These are phyloP conservation scores for Crocodylus rhombifer DNA, from an alignment of 2,797 vertebrate species.

Conservation along the genomic window DNA sequence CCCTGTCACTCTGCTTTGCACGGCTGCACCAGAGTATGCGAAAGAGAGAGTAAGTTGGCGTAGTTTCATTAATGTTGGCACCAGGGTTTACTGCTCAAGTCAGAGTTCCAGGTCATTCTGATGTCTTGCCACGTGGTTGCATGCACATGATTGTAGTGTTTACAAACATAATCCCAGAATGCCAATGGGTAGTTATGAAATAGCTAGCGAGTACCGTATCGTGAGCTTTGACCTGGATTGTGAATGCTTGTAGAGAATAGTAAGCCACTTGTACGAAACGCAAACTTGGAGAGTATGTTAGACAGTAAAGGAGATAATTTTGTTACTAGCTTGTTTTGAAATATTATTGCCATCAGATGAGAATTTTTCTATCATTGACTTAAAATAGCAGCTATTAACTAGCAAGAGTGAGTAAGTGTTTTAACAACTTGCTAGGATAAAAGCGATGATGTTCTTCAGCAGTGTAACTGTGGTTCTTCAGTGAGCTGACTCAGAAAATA, in stretches of 20 bases:
- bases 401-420: conserved; percentile 47
- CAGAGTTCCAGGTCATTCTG: conserved; percentile 78
- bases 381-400: conserved; percentile 76
- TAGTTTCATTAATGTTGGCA: conserved; percentile 63
- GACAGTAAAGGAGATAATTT: background rate
- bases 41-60: background rate
- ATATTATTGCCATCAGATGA: conserved; percentile 37
- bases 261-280: background rate
- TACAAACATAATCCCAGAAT: conserved; percentile 90
- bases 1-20: accelerated
- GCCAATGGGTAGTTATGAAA: conserved; percentile 83
- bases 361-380: conserved; percentile 65
- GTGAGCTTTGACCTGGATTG: conserved; percentile 65
- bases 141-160: conserved; percentile 89
- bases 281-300: background rate
- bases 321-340: conserved; percentile 47
- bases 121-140: conserved; percentile 81
- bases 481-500: conserved; percentile 50
- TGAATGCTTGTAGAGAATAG: background rate
- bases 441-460: conserved; percentile 37
- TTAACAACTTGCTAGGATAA: conserved; percentile 21
- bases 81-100: conserved; percentile 83
- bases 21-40: background rate
- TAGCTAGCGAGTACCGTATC: conserved; percentile 76
- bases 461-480: background rate